Evolutionary conservation across 2,888 invertebrate genomes (phyloP), one percentile per base, ranked within the genome.

Genomic region (Watsonalla cultraria): DNA sequence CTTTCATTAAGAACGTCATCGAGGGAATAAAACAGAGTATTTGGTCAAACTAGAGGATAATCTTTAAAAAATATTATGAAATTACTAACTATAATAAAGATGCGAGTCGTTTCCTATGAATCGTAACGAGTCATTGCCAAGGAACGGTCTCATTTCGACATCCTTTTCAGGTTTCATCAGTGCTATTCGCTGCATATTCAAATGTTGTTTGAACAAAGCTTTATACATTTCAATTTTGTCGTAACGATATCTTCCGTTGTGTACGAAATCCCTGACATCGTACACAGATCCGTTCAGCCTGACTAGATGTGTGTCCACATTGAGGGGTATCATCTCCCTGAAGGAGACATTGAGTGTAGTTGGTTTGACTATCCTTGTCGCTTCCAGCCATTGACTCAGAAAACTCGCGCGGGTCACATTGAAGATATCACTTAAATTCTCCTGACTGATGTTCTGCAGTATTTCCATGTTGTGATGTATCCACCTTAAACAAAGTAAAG

Each of bases 261-360:
- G 61, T 0, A 86, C 50, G 45, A 63, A 80, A 54, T 88, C 84
- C 61, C 88, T 74, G 5, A 86, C 68, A 51, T 88, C 88, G n/a
- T 70, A 74, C 0, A 79, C 51, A 0, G 45, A 54, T 0, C 85
- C 88, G 9, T 47, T 54, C n/a, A 86, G 15, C 6, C 54, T 68
- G 0, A 66, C 56, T 4, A 87, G 55, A 5, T 58, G 39, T 0
- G 47, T 55, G 50, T 87, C 87, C 5, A 77, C 51, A 0, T 60
- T 53, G 5, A 75, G 55, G 7, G 65, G 60, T 33, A 63, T 56
- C 2, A 84, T 55, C 0, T 65, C 66, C 11, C 54, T 65, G 5
- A 59, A 52, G 11, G 5, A 8, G 9, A 42, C 11, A 11, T 42
- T 11, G 9, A 11, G 8, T 42, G 11, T 11, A 11, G 5, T 11